phyloP scores from a whole-genome alignment of 2,797 vertebrate genomes.

The Triplophysa yarkandensis region DNA sequence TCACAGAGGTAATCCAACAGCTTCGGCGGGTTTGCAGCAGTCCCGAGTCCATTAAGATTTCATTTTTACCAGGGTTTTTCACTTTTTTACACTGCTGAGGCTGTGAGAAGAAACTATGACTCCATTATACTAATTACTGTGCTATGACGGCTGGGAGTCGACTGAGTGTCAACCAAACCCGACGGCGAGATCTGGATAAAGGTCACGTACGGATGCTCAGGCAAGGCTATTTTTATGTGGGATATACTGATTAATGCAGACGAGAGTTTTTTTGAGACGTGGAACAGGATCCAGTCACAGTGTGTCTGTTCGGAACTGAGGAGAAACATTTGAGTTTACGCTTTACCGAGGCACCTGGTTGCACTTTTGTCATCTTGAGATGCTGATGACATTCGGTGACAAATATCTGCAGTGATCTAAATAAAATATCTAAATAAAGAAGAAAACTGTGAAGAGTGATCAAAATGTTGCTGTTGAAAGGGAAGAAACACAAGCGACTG shows the following conservation, averaged over 20 bases:
- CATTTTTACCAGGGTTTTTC: slow-evolving; percentile 1
- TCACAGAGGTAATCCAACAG: slow-evolving; percentile 29
- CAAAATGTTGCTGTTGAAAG: background rate
- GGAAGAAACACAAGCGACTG: background rate
- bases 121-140: slow-evolving; percentile 72
- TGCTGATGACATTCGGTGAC: slow-evolving; percentile 1
- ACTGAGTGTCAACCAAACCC: slow-evolving; percentile 67
- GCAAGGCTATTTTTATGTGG: slow-evolving; percentile 63
- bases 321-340: slow-evolving; percentile 19
- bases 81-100: slow-evolving; percentile 25
- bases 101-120: slow-evolving; percentile 47
- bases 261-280: background rate
- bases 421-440: slow-evolving; percentile 16
- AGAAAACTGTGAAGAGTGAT: slow-evolving; percentile 4
- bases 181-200: slow-evolving; percentile 64
- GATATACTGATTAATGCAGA: slow-evolving; percentile 56
- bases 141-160: slow-evolving; percentile 72
- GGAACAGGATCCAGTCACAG: background rate
- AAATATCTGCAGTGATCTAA: slow-evolving; percentile 8
- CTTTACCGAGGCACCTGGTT: slow-evolving; percentile 11
- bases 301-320: slow-evolving; percentile 20
- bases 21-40: slow-evolving; percentile 10
- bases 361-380: slow-evolving; percentile 13
- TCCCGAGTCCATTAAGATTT: slow-evolving; percentile 40
- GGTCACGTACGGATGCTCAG: slow-evolving; percentile 53